A percentile compares a stretch with the other conserved stretches of the same genome.
Conservation (phyloP, 2,113 vertebrate genomes). For the Eurystomus gularis region DNA sequence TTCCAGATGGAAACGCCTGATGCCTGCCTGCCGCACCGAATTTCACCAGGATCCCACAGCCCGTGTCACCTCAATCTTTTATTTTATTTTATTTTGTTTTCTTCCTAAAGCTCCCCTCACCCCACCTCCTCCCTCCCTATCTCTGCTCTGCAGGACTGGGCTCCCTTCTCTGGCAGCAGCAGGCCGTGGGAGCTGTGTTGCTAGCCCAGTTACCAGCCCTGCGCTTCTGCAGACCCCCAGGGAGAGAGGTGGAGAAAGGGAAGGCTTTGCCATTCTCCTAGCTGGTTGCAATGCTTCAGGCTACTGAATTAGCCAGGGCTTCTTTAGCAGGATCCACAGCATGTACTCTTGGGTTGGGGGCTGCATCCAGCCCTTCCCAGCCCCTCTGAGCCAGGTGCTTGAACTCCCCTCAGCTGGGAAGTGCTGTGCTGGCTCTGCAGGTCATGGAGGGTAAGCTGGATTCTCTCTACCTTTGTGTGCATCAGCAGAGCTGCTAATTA, state of each 20-base stretch:
- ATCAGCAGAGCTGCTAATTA: slow-evolving; percentile 68
- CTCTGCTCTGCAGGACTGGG: background rate
- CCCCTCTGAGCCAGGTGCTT: background rate
- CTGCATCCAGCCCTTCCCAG: background rate
- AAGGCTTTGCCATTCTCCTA: background rate
- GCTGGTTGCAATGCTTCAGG: background rate
- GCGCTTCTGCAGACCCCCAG: background rate
- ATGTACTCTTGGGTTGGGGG: rapidly evolving
- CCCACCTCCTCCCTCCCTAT: background rate
- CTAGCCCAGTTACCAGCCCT: background rate
- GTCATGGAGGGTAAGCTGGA: slow-evolving; percentile 67
- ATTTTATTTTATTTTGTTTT: no score
- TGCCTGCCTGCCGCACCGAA: background rate
- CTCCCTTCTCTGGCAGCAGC: background rate
- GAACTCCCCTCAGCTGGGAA: background rate
- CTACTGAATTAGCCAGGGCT: background rate
- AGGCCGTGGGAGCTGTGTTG: background rate
- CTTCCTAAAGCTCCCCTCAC: background rate
- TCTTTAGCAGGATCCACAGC: background rate
- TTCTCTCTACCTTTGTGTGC: slow-evolving; percentile 62
- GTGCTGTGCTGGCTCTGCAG: slow-evolving; percentile 50
- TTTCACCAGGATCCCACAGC: background rate
- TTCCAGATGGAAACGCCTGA: background rate
- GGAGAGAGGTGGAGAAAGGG: background rate
- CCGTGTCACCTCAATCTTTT: background rate